Percentiles rank a stretch among this genome's conserved stretches.
Evolutionary conservation across 1,140 invertebrate genomes (phyloP).

Genomic region (Euura saliciscinereae): DNA sequence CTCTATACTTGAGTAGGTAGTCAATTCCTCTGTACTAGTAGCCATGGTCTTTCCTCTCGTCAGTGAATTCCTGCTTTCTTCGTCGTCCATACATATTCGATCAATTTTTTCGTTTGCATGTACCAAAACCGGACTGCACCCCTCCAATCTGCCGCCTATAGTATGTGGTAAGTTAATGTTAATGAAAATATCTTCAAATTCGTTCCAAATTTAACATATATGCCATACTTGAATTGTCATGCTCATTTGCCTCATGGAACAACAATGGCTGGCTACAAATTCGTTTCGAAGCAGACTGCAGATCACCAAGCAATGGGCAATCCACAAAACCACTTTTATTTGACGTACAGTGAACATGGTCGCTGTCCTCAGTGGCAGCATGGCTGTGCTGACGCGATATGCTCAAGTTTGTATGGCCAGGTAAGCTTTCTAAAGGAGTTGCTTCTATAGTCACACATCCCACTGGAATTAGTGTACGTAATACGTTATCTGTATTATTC

Average conservation of each 20-base stretch:
- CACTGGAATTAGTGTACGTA: conserved; percentile 22
- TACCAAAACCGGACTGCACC: not conserved
- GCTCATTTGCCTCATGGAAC: not conserved
- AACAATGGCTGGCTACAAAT: not conserved
- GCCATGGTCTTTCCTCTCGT: conserved; percentile 43
- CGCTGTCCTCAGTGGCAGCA: not conserved
- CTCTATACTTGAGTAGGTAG: conserved; percentile 43
- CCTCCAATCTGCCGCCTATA: not conserved
- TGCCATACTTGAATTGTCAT: not conserved
- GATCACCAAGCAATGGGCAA: not conserved
- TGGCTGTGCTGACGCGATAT: not conserved
- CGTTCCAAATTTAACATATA: not conserved
- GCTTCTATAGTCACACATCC: conserved; percentile 41
- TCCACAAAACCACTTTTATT: not conserved
- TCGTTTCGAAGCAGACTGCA: not conserved
- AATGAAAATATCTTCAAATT: too few relatives aligned
- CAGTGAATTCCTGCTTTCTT: conserved; percentile 13
- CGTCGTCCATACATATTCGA: conserved; percentile 13
- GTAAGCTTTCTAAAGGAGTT: conserved; percentile 51
- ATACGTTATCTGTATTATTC: not conserved
- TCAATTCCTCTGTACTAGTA: conserved; percentile 52
- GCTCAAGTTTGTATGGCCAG: conserved; percentile 34
- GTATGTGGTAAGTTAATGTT: not conserved
- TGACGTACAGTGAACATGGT: not conserved
- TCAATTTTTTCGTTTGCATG: not conserved